Conservation (phyloP, 2,797 vertebrate genomes). For the Micromesistius poutassou region DNA sequence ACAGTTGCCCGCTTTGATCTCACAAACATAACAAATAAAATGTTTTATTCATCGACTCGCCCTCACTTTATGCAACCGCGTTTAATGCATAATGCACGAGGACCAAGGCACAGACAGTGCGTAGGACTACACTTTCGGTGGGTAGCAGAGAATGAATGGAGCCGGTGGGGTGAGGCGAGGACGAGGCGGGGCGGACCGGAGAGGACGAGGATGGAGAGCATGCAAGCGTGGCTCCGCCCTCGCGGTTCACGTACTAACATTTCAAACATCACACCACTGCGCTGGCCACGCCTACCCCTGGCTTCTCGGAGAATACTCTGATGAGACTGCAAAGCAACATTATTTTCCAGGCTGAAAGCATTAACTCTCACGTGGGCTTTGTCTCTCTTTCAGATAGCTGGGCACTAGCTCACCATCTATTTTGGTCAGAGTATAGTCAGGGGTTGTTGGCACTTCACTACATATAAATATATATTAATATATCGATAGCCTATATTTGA, state of each 20-base stretch:
- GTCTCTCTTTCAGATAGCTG: background rate
- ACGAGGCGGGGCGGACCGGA: background rate
- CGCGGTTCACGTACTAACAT: slow-evolving; percentile 29
- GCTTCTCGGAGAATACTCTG: slow-evolving; percentile 45
- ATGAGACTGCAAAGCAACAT: slow-evolving; percentile 12
- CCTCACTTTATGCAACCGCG: too few species aligned
- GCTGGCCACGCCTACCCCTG: slow-evolving; percentile 57
- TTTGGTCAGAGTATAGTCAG: background rate
- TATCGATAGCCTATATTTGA: background rate
- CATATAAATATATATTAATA: background rate
- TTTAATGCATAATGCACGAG: background rate
- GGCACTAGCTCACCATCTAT: background rate
- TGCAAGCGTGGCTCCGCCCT: slow-evolving; percentile 46
- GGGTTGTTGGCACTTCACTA: background rate
- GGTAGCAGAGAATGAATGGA: background rate
- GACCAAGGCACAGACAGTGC: background rate
- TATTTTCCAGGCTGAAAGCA: slow-evolving; percentile 24
- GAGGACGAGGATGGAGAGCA: background rate
- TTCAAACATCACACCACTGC: slow-evolving; percentile 76
- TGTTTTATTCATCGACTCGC: too few species aligned
- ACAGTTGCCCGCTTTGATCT: background rate
- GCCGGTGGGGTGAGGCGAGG: slow-evolving; percentile 15
- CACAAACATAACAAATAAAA: background rate
- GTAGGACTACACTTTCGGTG: background rate
- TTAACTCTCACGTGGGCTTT: slow-evolving; percentile 10